Conservation (phyloP, 2,888 invertebrate genomes). For the Caenorhabditis angaria region DNA sequence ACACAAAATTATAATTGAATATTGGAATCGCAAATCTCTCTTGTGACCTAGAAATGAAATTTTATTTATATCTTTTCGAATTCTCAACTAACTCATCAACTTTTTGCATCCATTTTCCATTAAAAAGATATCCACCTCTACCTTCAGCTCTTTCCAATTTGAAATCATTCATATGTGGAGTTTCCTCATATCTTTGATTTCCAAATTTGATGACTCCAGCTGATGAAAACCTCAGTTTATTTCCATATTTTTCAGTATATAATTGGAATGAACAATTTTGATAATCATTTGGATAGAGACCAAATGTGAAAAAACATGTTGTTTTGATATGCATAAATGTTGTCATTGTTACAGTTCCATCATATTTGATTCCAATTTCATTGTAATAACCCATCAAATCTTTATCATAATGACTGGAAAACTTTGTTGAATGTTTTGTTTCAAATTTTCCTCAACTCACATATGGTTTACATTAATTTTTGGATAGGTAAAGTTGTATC, state of each 20-base stretch:
- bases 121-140: background rate
- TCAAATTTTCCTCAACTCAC: background rate
- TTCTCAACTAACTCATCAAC: background rate
- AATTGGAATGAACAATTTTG: constrained; percentile 32
- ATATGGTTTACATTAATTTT: background rate
- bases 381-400: background rate
- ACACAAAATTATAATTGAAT: background rate
- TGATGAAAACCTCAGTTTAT: background rate
- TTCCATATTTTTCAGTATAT: constrained; percentile 5
- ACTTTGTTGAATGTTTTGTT: too few species aligned
- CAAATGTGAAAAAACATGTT: constrained; percentile 24
- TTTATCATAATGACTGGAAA: background rate
- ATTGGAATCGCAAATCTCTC: background rate
- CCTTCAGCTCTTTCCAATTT: background rate
- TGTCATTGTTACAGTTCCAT: background rate
- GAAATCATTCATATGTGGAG: background rate
- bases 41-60: too few species aligned
- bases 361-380: background rate
- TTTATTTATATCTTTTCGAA: too few species aligned
- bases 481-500: background rate
- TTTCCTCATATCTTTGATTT: background rate
- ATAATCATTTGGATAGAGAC: constrained; percentile 31
- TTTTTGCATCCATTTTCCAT: background rate
- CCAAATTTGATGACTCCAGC: background rate
- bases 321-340: constrained; percentile 2